phyloP scores from a whole-genome alignment of 2,888 invertebrate species.

The Plebejus melissa region DNA sequence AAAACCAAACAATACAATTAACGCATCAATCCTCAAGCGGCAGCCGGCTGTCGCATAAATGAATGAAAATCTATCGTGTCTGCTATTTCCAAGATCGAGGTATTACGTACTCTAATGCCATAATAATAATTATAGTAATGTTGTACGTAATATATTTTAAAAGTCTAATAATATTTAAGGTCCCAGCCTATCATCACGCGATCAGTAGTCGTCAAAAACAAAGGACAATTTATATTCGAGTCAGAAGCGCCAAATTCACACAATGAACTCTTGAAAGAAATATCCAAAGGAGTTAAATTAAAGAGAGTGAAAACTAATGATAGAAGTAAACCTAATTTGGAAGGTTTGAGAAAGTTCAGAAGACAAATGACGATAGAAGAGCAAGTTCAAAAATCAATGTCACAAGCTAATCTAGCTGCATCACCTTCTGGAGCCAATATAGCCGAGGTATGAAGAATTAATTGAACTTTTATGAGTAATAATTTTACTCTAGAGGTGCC shows the following conservation, averaged over 20 bases:
- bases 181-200: slow-evolving; percentile 80
- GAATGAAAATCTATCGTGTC: too few species aligned
- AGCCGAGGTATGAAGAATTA: slow-evolving; percentile 47
- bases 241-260: slow-evolving; percentile 90
- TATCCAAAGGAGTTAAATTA: slow-evolving; percentile 86
- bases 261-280: slow-evolving; percentile 89
- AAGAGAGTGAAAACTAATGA: slow-evolving; percentile 90
- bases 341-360: slow-evolving; percentile 91
- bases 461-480: neutral
- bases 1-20: neutral
- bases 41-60: too few species aligned
- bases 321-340: slow-evolving; percentile 90
- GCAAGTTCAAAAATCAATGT: slow-evolving; percentile 90
- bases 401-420: slow-evolving; percentile 80
- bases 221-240: slow-evolving; percentile 91
- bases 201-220: slow-evolving; percentile 82
- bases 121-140: neutral
- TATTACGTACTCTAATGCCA: neutral
- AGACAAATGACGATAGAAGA: slow-evolving; percentile 94
- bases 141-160: neutral
- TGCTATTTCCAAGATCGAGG: too few species aligned
- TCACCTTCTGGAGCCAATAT: slow-evolving; percentile 66
- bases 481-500: too few species aligned
- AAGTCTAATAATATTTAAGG: slow-evolving; percentile 51
- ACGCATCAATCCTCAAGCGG: neutral